Percentiles rank a stretch among this genome's conserved stretches.
Evolutionary conservation across 2,797 vertebrate species (phyloP).

Genomic region (Eulemur mongoz): DNA sequence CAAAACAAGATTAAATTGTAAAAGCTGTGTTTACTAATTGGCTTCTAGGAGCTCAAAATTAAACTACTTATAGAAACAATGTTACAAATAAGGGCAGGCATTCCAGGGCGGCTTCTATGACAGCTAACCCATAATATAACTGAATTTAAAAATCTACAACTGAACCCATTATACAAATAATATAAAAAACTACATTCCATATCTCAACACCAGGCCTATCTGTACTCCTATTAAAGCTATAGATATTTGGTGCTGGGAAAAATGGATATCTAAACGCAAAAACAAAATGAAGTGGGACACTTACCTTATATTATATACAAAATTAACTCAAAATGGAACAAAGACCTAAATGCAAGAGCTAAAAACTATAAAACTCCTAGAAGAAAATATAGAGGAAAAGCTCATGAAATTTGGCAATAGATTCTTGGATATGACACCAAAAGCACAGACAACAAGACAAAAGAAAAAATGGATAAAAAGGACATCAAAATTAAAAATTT

Average conservation of each 20-base stretch:
- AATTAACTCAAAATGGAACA: constrained; percentile 30
- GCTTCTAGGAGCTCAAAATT: not conserved
- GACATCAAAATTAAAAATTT: not conserved
- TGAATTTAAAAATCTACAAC: not conserved
- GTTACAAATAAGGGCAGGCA: too few species aligned
- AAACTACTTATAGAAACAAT: not conserved
- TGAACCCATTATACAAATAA: not conserved
- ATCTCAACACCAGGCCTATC: not conserved
- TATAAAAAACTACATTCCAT: not conserved
- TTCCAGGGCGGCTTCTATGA: too few species aligned
- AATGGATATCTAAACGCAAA: not conserved
- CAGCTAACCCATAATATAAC: too few species aligned
- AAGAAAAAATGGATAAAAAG: not conserved
- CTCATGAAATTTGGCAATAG: not conserved
- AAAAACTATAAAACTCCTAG: not conserved
- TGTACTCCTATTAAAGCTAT: not conserved
- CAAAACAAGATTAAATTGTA: not conserved
- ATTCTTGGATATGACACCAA: not conserved
- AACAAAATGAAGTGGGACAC: not conserved
- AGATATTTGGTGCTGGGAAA: not conserved
- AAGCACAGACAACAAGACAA: not conserved
- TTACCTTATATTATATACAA: not conserved
- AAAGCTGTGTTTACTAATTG: not conserved
- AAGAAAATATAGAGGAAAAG: not conserved
- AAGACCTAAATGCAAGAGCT: not conserved